Evolutionary conservation across 2,888 invertebrate species (phyloP), one percentile per base, ranked within the genome.

Genomic region (Pardosa pseudoannulata): DNA sequence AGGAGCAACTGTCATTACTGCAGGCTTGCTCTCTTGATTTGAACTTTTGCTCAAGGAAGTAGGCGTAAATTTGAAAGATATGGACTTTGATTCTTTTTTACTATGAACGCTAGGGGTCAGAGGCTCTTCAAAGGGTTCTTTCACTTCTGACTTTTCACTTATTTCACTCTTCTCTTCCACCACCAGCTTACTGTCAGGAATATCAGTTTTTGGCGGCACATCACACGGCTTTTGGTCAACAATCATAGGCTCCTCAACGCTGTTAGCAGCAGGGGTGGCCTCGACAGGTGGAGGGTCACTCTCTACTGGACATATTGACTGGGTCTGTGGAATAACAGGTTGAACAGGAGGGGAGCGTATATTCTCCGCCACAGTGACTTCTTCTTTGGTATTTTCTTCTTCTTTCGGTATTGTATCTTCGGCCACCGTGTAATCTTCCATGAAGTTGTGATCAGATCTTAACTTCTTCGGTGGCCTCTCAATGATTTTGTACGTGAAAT

Each of bases 401-500:
- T 70, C 41, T 13, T 39, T 23, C 7, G 19, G 28, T 5, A 5
- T n/a, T 5, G 27, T 13, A 46, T 71, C 11, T 19, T 72, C 56
- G 1, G 28, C 31, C n/a, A 36, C 46, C 13, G 41, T 11, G 11
- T 70, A 79, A 16, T 73, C 11, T 0, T 46, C 27, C 19, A 36
- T 32, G 13, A 23, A 23, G 6, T 7, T 64, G 0, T 29, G 7
- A 9, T 71, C 31, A 0, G 36, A 27, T 46, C 82, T 82, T 16
- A 56, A 1, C 28, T 65, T 56, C 39, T 82, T 83, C 1, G 76
- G 75, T 16, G 75, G 82, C 7, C 62, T 56, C 36, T 80, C 73
- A 3, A 83, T 13, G 29, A 88, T 88, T 39, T 79, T 82, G 89
- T 91, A 91, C 78, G 89, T 90, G 19, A 91, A 89, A 31, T 90